Conservation (phyloP, 2,888 invertebrate species). For the Gerosis bhagava region DNA sequence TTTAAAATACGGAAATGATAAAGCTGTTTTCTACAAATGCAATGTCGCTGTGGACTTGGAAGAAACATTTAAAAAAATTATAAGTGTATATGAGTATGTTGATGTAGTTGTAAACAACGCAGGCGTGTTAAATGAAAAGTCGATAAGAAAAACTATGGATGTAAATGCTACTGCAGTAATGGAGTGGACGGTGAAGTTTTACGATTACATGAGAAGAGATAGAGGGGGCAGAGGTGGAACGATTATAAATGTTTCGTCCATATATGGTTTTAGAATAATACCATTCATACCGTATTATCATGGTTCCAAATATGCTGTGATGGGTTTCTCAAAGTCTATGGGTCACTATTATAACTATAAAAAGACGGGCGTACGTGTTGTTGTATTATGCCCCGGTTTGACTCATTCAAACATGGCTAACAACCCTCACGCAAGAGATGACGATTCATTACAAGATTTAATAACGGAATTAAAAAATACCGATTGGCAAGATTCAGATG, state of each 20-base stretch:
- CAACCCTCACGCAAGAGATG: conserved; percentile 25
- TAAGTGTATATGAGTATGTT: conserved; percentile 44
- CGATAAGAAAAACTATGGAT: conserved; percentile 38
- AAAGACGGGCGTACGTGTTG: conserved; percentile 64
- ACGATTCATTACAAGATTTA: conserved; percentile 26
- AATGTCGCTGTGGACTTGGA: conserved; percentile 72
- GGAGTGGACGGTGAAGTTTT: conserved; percentile 65
- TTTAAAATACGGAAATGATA: conserved; percentile 58
- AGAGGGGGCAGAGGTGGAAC: conserved; percentile 80
- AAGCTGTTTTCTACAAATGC: conserved; percentile 62
- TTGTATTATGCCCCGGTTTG: conserved; percentile 65
- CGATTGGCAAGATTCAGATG: conserved; percentile 38
- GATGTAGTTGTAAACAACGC: conserved; percentile 63
- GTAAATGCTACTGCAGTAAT: conserved; percentile 49
- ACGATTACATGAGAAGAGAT: conserved; percentile 77
- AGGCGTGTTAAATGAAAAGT: conserved; percentile 43
- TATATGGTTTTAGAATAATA: conserved; percentile 71
- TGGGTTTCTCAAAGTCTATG: conserved; percentile 66
- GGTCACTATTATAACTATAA: conserved; percentile 58
- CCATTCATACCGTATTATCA: conserved; percentile 77
- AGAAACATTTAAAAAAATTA: conserved; percentile 47
- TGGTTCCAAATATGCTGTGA: conserved; percentile 77
- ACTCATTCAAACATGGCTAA: conserved; percentile 49
- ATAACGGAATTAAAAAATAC: conserved; percentile 21
- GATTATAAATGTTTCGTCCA: conserved; percentile 83